These are phyloP conservation scores for Pogoniulus pusillus DNA, from an alignment of 2,797 vertebrate species.

Conservation along the genomic window DNA sequence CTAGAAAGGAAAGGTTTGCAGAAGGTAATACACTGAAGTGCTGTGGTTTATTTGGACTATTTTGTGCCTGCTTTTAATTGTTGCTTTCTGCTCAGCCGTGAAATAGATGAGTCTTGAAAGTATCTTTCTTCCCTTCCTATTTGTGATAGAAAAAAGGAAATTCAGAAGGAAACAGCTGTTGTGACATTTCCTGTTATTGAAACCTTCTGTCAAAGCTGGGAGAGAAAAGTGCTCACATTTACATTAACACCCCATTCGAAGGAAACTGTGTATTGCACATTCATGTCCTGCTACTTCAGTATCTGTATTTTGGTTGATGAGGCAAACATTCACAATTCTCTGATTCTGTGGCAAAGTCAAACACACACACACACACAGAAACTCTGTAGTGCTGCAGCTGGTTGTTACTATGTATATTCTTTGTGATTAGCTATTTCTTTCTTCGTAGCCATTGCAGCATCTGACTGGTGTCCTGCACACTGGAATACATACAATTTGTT, in stretches of 20 bases:
- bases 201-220: background rate
- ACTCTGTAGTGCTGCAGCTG: background rate
- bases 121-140: background rate
- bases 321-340: background rate
- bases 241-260: background rate
- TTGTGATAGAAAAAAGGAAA: background rate
- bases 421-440: background rate
- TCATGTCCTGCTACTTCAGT: background rate
- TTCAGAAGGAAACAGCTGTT: background rate
- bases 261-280: background rate
- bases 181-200: background rate
- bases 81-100: background rate
- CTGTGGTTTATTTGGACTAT: background rate
- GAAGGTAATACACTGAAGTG: background rate
- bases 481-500: background rate
- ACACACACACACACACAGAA: background rate
- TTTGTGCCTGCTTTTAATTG: conserved; percentile 24
- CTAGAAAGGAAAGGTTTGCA: background rate
- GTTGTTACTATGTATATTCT: background rate
- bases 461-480: background rate
- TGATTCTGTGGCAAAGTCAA: background rate
- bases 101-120: background rate
- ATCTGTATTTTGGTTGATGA: background rate
- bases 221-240: background rate
- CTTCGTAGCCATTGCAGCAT: background rate